Evolutionary conservation across 2,888 invertebrate species (phyloP).

Genomic region (Ernsta delagoae): DNA sequence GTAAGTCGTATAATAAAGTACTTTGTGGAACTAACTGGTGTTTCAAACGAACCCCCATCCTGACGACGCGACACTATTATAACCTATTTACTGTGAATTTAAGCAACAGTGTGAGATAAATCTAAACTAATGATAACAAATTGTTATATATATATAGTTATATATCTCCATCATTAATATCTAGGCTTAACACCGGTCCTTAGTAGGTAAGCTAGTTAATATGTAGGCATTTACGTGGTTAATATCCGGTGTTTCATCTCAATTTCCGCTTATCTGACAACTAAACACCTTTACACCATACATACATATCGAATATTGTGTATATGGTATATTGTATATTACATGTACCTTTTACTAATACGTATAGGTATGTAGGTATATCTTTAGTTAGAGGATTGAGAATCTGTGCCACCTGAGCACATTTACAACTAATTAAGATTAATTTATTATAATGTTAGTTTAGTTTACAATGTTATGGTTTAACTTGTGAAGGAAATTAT

Average conservation of each 20-base stretch:
- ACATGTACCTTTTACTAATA: neutral
- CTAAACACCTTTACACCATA: conserved; percentile 38
- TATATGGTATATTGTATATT: too few relatives aligned
- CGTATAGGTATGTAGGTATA: neutral
- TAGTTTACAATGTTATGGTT: neutral
- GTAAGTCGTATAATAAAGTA: too few relatives aligned
- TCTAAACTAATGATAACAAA: too few relatives aligned
- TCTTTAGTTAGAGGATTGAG: conserved; percentile 19
- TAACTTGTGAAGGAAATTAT: neutral
- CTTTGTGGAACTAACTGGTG: too few relatives aligned
- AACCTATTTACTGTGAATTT: too few relatives aligned
- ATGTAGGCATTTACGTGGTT: conserved; percentile 42
- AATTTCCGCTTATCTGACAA: conserved; percentile 70
- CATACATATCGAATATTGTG: neutral
- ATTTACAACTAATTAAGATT: conserved; percentile 27
- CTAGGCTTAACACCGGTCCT: neutral
- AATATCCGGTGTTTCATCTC: conserved; percentile 67
- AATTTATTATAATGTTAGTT: conserved; percentile 11
- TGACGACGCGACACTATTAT: too few relatives aligned
- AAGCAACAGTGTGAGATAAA: too few relatives aligned
- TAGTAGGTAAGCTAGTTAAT: conserved; percentile 17
- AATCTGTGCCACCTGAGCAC: conserved; percentile 33
- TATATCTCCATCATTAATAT: neutral
- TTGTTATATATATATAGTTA: too few relatives aligned
- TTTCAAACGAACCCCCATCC: too few relatives aligned